Conservation (phyloP, 2,113 vertebrate genomes). For the Camelus bactrianus region DNA sequence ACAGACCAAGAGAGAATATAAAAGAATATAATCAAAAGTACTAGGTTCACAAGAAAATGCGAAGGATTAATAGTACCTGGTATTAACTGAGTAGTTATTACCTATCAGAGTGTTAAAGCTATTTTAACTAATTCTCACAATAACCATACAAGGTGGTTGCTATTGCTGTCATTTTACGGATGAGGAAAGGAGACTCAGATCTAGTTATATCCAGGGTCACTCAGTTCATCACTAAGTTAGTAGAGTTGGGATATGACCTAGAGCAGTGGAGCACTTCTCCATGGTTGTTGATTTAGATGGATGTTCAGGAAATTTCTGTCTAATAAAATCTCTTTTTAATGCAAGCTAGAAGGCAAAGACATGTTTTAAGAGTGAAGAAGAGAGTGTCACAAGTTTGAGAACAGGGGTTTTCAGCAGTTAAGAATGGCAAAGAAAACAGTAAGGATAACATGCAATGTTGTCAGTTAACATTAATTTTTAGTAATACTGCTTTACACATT, state of each 20-base stretch:
- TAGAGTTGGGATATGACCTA: not conserved
- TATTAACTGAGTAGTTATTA: not conserved
- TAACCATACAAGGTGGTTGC: not conserved
- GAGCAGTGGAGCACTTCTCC: not conserved
- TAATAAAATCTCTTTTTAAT: not conserved
- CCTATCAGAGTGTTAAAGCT: not conserved
- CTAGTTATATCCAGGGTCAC: not conserved
- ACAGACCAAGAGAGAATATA: not conserved
- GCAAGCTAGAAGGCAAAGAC: not conserved
- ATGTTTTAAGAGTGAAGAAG: not conserved
- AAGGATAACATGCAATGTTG: not conserved
- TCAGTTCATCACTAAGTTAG: not conserved
- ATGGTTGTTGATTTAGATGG: not conserved
- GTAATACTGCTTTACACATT: not conserved
- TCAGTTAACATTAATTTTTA: not conserved
- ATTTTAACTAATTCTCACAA: not conserved
- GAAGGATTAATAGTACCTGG: not conserved
- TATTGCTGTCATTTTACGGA: not conserved
- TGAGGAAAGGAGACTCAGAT: not conserved
- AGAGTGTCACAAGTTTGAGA: not conserved
- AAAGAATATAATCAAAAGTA: not conserved
- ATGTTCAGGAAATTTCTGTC: not conserved
- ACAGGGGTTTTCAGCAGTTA: not conserved
- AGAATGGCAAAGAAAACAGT: not conserved
- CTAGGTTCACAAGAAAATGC: not conserved